phyloP scores from a whole-genome alignment of 2,888 invertebrate genomes.

The Phrixothrix hirtus region DNA sequence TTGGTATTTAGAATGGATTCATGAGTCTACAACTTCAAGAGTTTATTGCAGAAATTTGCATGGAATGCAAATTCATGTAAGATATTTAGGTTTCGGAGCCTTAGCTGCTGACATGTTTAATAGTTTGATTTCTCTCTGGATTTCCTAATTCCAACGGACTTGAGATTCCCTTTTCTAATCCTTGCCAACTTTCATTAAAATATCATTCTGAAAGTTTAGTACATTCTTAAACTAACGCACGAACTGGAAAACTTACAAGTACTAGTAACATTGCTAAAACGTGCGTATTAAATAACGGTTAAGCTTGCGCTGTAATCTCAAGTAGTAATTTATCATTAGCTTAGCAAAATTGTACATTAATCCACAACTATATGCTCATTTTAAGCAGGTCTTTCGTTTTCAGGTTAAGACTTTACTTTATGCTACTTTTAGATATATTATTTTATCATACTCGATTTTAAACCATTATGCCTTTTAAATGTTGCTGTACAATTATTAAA shows the following conservation, averaged over 20 bases:
- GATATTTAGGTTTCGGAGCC: conserved; percentile 46
- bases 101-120: conserved; percentile 45
- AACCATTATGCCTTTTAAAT: no score
- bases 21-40: conserved; percentile 35
- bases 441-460: no score
- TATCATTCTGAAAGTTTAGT: background rate
- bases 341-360: no score
- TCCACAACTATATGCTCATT: no score
- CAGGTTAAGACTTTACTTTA: no score
- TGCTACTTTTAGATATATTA: no score
- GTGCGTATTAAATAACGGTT: no score
- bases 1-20: conserved; percentile 42
- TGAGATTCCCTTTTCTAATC: background rate
- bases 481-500: no score
- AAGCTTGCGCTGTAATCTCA: no score
- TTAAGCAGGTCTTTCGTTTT: no score
- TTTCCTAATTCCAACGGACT: conserved; percentile 7
- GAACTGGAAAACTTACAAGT: background rate
- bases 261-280: no score
- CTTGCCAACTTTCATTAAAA: background rate
- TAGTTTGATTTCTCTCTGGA: conserved; percentile 41
- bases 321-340: no score
- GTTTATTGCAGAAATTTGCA: conserved; percentile 49
- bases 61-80: conserved; percentile 46
- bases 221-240: background rate